Conservation (phyloP, 2,888 invertebrate genomes). For the Strigamia maritima region DNA sequence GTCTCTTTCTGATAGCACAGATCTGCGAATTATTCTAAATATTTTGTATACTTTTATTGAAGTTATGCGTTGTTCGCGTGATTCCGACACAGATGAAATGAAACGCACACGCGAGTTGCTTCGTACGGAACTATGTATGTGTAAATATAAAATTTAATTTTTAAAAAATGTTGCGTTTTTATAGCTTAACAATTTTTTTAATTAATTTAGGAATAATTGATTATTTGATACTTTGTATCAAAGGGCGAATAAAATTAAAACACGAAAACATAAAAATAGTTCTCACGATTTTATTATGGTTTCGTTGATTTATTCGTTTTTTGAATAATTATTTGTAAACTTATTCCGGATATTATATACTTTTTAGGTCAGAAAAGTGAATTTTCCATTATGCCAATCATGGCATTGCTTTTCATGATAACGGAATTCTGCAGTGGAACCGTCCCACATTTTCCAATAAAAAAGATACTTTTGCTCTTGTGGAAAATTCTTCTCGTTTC, state of each 20-base stretch:
- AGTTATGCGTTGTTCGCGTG: conserved; percentile 65
- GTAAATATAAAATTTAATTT: too few relatives aligned
- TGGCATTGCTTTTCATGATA: conserved; percentile 91
- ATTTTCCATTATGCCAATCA: conserved; percentile 71
- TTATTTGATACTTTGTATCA: too few relatives aligned
- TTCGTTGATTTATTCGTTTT: too few relatives aligned
- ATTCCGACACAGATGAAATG: conserved; percentile 49
- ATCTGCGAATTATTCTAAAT: conserved; percentile 85
- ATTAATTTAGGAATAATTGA: too few relatives aligned
- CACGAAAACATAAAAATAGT: too few relatives aligned
- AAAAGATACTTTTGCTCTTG: conserved; percentile 87
- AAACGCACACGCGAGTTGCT: conserved; percentile 58
- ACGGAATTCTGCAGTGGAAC: conserved; percentile 93
- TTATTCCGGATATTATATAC: too few relatives aligned
- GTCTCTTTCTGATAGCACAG: conserved; percentile 83
- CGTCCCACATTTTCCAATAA: conserved; percentile 97
- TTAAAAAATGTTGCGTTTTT: too few relatives aligned
- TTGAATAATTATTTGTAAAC: too few relatives aligned
- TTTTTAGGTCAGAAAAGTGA: conserved; percentile 31
- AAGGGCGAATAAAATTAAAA: too few relatives aligned
- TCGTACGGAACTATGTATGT: conserved; percentile 59
- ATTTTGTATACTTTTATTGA: conserved; percentile 94
- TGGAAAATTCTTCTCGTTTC: conserved; percentile 94
- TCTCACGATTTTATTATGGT: too few relatives aligned
- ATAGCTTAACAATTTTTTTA: too few relatives aligned